Conservation (phyloP, 2,113 vertebrate genomes). For the Bombycilla garrulus region DNA sequence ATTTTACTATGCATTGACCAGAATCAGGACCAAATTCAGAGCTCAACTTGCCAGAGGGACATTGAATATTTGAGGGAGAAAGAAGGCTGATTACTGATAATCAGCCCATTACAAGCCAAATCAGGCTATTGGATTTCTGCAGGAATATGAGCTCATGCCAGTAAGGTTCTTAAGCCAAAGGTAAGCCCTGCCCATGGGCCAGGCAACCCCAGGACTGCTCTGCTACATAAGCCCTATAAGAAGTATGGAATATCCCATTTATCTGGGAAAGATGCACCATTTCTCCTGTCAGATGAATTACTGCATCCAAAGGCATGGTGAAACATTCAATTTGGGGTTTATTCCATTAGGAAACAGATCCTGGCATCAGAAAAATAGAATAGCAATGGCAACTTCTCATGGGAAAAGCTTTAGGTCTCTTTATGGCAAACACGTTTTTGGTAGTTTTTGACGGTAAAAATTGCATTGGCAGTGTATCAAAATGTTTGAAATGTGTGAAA, state of each 20-base stretch:
- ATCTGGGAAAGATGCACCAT: not conserved
- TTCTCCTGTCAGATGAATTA: not conserved
- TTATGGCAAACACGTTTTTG: not conserved
- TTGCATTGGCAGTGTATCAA: not conserved
- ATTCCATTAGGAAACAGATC: not conserved
- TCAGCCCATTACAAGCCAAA: not conserved
- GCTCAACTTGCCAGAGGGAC: not conserved
- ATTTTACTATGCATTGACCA: not conserved
- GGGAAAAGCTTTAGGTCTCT: not conserved
- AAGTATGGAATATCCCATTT: not conserved
- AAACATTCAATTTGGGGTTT: not conserved
- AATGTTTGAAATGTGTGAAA: conserved; percentile 14
- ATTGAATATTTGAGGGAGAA: not conserved
- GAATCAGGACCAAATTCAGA: not conserved
- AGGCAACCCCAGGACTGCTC: not conserved
- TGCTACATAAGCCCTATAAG: not conserved
- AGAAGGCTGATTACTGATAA: not conserved
- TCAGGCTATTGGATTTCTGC: not conserved
- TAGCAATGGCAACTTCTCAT: not conserved
- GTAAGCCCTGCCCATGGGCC: not conserved
- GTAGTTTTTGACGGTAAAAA: conserved; percentile 29
- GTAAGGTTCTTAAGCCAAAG: not conserved
- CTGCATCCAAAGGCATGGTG: not conserved
- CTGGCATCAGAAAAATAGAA: not conserved
- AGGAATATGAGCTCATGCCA: not conserved